These are phyloP conservation scores for Crocuta crocuta DNA, from an alignment of 2,113 vertebrate species.

Conservation along the genomic window DNA sequence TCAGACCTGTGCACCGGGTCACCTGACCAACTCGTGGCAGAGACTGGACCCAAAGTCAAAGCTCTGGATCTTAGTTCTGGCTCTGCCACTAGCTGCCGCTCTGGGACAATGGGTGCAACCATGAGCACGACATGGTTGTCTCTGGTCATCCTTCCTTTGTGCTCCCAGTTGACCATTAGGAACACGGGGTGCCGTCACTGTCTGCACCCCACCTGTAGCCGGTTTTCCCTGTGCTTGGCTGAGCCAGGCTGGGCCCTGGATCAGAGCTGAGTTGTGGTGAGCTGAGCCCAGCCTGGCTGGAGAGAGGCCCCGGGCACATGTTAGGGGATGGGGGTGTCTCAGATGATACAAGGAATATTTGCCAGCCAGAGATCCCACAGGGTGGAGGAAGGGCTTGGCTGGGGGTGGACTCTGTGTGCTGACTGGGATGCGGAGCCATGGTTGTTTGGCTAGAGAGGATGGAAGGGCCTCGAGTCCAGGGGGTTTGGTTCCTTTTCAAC, in stretches of 20 bases:
- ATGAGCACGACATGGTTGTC: neutral
- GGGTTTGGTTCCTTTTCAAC: neutral
- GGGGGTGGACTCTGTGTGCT: neutral
- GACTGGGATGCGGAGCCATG: neutral
- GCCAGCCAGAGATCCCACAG: neutral
- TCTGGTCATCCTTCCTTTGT: neutral
- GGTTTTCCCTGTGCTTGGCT: neutral
- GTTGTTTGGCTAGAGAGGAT: neutral
- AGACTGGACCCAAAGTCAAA: neutral
- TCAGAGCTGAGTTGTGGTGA: neutral
- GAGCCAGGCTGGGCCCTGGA: neutral
- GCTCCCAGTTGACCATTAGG: neutral
- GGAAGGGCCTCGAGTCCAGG: neutral
- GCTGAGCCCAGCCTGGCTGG: neutral
- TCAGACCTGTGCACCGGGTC: neutral
- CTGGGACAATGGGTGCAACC: neutral
- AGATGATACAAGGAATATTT: neutral
- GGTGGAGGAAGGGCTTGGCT: neutral
- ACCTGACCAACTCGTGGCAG: neutral
- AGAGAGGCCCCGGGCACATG: neutral
- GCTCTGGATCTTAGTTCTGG: neutral
- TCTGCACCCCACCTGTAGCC: rapidly evolving
- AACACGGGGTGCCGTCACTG: neutral
- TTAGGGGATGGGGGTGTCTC: rapidly evolving
- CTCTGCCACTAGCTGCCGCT: neutral